Evolutionary conservation across 2,888 invertebrate species (phyloP).

Genomic region (Epistrophe eligans): DNA sequence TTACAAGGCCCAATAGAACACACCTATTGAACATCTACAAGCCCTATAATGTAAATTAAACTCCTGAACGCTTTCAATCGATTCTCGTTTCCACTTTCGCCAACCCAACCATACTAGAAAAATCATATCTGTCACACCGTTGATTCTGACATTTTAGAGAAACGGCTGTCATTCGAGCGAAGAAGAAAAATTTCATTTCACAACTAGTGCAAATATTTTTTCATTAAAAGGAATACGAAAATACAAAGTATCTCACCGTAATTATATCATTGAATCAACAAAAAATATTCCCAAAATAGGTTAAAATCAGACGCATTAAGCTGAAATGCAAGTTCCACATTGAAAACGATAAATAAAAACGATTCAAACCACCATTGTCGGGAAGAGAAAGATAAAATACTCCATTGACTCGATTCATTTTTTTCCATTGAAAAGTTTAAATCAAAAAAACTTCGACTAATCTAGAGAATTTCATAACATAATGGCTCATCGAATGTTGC

Average conservation of each 20-base stretch:
- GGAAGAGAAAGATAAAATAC: neutral
- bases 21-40: too few species aligned
- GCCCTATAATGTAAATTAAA: neutral
- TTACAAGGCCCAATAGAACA: too few species aligned
- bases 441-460: conserved; percentile 35
- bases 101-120: conserved; percentile 17
- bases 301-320: neutral
- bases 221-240: conserved; percentile 54
- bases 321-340: conserved; percentile 55
- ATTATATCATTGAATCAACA: conserved; percentile 47
- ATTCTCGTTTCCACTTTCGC: conserved; percentile 3
- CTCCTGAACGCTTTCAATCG: neutral
- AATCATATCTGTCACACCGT: conserved; percentile 9
- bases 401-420: neutral
- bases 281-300: conserved; percentile 19
- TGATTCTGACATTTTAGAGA: conserved; percentile 47
- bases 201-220: conserved; percentile 64
- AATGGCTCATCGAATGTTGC: conserved; percentile 88
- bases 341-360: conserved; percentile 39
- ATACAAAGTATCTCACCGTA: conserved; percentile 50
- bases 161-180: conserved; percentile 50
- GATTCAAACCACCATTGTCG: neutral
- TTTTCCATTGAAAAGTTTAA: conserved; percentile 10
- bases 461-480: conserved; percentile 35
- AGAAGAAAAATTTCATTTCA: conserved; percentile 63